These are phyloP conservation scores for Hephaestus fuliginosus DNA, from an alignment of 2,797 vertebrate genomes.

Conservation along the genomic window DNA sequence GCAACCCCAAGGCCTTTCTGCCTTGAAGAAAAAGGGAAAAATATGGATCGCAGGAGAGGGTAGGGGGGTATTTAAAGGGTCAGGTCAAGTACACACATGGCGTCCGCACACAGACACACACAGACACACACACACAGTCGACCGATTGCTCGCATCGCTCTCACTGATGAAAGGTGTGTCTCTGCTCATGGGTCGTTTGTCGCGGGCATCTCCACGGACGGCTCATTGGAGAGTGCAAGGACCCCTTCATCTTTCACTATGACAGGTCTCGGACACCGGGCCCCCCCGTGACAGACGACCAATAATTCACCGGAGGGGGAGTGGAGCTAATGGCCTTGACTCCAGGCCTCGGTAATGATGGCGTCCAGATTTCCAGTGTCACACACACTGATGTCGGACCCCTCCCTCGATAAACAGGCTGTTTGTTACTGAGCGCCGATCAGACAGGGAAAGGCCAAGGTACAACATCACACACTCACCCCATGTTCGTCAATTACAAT, in stretches of 20 bases:
- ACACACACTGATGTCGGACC: slow-evolving; percentile 48
- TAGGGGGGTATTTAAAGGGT: slow-evolving; percentile 70
- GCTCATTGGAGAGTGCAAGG: slow-evolving; percentile 86
- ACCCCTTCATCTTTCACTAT: slow-evolving; percentile 83
- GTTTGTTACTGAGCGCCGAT: slow-evolving; percentile 37
- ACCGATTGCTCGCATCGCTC: slow-evolving; percentile 74
- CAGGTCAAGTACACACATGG: slow-evolving; percentile 55
- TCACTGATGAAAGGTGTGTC: slow-evolving; percentile 85
- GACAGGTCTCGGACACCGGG: slow-evolving; percentile 81
- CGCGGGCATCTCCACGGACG: slow-evolving; percentile 79
- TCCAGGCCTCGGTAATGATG: slow-evolving; percentile 78
- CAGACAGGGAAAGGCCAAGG: slow-evolving; percentile 1
- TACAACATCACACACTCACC: background rate
- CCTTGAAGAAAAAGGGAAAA: slow-evolving; percentile 34
- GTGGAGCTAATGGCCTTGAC: slow-evolving; percentile 81
- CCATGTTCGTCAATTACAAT: background rate
- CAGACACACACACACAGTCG: slow-evolving; percentile 43
- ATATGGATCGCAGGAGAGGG: slow-evolving; percentile 54
- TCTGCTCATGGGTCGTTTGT: slow-evolving; percentile 79
- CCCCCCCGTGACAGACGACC: slow-evolving; percentile 81
- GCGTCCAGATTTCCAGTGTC: slow-evolving; percentile 70
- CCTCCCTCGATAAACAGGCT: slow-evolving; percentile 41
- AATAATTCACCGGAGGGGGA: slow-evolving; percentile 79
- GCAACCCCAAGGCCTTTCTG: slow-evolving; percentile 50
- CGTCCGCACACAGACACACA: slow-evolving; percentile 32